Evolutionary conservation across 2,888 invertebrate species (phyloP), one percentile per base, ranked within the genome.

Genomic region (Pyrochroa serraticornis): DNA sequence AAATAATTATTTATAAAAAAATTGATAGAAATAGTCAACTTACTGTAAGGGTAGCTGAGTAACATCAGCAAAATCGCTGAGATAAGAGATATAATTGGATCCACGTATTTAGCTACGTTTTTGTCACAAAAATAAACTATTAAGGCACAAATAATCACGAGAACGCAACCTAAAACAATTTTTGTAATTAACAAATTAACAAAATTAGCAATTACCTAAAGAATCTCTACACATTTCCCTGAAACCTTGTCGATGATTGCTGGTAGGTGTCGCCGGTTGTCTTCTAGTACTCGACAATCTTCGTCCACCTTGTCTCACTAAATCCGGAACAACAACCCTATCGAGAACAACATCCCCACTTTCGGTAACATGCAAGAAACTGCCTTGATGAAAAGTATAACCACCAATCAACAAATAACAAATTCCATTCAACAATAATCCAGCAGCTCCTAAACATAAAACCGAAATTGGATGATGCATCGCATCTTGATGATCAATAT

Each of bases 371-470:
- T 86, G 86, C 31, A 90, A 74, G 67, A 88, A 88, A 62, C 87
- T 85, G 1, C 87, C 87, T 74, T 90, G 90, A 69, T 89, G 88
- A 72, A 87, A 84, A 0, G 89, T 89, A 70, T 87, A 90, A 84
- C 89, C 94, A 58, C 93, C 93, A 47, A 95, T 90, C 0, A 93
- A 79, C 68, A 91, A 80, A 75, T 91, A 93, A 64, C 91, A 91
- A 41, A 93, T 79, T 0, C 87, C 87, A 73, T 95, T 91, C 6
- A 94, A 75, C 1, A 91, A 74, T 7, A 94, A 80, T 0, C 93
- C 92, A 3, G 83, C 76, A 7, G 82, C 80, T 1, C 92, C 94
- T 57, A 91, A 83, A 64, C 85, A 85, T 66, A 93, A 82, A 6
- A 94, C 90, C 9, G 87, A 84, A 44, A 89, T 81, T 0, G 93